Base-by-base conservation (phyloP, 2,797 vertebrate species). In the Ceyx erithaca region DNA sequence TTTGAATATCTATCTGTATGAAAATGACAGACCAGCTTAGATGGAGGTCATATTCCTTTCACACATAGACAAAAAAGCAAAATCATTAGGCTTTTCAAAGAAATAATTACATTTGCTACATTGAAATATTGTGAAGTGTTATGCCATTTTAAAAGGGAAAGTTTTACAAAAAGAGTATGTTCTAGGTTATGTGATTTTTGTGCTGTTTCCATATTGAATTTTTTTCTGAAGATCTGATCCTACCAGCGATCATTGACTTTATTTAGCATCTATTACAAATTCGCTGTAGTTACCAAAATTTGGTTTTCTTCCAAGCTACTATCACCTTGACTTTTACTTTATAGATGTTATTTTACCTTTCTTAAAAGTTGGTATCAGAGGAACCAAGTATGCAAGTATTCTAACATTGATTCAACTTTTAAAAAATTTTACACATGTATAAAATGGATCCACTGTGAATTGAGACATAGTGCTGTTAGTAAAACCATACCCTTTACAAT, bases 371-470 rank as follows among this genome's bases (percentile, higher is more conserved):
- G n/a, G 2, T 87, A 68, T 82, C 48, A 76, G 59, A 91, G 70
- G 55, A 89, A 62, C 51, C 59, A 95, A 93, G 35, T 92, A 91
- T 70, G 25, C 71, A 87, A 92, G 31, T 78, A 69, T 81, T 81
- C 59, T 67, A 83, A 62, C 8, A 55, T 43, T 71, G 14, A 6
- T 59, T 14, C 59, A 49, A 79, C 23, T 45, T 66, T 30, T 12
- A 8, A 28, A 59, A 81, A 83, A 41, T 3, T 5, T 10, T 2
- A 35, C 5, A 19, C 1, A 5, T 7, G 3, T 35, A 16, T 63
- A 14, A 79, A 51, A 66, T 49, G 28, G 6, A 23, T 89, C 17
- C 21, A 3, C 43, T 77, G 0, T 55, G 57, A 63, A 6, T 28
- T 87, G 30, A 0, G 1, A 33, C 22, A 22, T 21, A 31, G 17